Base-by-base conservation (phyloP, 2,113 vertebrate genomes). In the Gymnorhina tibicen region DNA sequence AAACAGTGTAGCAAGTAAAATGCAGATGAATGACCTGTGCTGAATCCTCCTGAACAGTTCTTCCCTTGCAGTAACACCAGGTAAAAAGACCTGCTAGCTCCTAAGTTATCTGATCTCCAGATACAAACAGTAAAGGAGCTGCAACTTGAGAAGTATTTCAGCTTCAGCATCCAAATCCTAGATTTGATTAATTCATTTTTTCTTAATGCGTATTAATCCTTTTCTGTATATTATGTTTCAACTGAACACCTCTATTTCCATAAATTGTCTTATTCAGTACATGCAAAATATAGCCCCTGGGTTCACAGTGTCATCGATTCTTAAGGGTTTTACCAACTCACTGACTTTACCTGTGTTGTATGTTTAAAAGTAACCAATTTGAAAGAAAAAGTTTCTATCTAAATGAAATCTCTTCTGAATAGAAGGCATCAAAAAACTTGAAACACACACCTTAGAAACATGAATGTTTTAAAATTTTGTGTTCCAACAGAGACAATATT, bases 401-500 rank as follows among this genome's bases (percentile, higher is more conserved):
- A 63, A 66, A 85, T 4, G 20, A 55, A 26, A 64, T 9, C 41
- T 78, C 30, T 59, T 30, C 16, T 15, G 49, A 69, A 64, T 2
- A 84, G 13, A 58, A 84, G 60, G 5, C 9, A 76, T 5, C 6
- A 50, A 55, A 62, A 82, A 91, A 22, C 7, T 63, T 52, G 19
- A 44, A 72, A 68, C 3, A 30, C 0, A 10, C 0, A 11, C 42
- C 52, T 91, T 69, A 66, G 70, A 74, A 39, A 6, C 8, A 7
- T 1, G 2, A 56, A 53, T 0, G 1, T 24, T 23, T 64, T 13
- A 23, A 55, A 85, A 53, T 16, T 0, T 47, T 1, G 1, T 8
- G 11, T 39, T 83, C 21, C 33, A 53, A 47, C 19, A 56, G 20
- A 84, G 24, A 62, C 13, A 72, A 35, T 16, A 66, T 16, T 68